Percentiles rank a stretch among this genome's conserved stretches.
Conservation (phyloP, 2,797 vertebrate species). For the Harpagifer antarcticus region DNA sequence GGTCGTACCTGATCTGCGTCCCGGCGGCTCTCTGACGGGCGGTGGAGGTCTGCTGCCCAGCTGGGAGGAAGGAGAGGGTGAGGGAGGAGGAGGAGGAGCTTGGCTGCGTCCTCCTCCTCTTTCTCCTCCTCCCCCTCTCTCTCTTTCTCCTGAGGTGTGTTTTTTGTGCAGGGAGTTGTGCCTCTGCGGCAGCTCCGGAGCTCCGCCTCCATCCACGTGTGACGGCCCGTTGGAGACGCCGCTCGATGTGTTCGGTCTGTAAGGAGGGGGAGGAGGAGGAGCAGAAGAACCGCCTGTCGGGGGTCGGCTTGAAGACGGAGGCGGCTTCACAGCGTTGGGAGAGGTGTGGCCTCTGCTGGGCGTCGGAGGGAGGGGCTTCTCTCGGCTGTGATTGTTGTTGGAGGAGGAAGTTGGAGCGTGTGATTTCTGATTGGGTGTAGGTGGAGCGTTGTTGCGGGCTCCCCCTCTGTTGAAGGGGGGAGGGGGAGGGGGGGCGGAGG, state of each 20-base stretch:
- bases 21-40: slow-evolving; percentile 92
- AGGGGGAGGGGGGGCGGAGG: slow-evolving; percentile 84
- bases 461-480: slow-evolving; percentile 78
- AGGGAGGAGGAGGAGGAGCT: slow-evolving; percentile 88
- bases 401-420: slow-evolving; percentile 51
- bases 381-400: slow-evolving; percentile 85
- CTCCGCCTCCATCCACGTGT: slow-evolving; percentile 78
- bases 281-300: slow-evolving; percentile 80
- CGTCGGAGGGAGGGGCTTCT: slow-evolving; percentile 92
- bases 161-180: slow-evolving; percentile 96
- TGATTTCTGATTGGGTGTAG: slow-evolving; percentile 74
- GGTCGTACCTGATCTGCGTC: slow-evolving; percentile 89
- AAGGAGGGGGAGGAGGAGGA: slow-evolving; percentile 91
- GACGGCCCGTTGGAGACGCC: slow-evolving; percentile 87
- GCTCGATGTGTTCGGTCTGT: slow-evolving; percentile 84
- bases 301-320: slow-evolving; percentile 84
- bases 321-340: slow-evolving; percentile 77
- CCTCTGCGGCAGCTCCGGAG: slow-evolving; percentile 94
- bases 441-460: slow-evolving; percentile 83
- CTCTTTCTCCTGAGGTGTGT: slow-evolving; percentile 67
- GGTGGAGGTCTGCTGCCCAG: slow-evolving; percentile 90
- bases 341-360: slow-evolving; percentile 86
- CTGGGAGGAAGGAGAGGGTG: slow-evolving; percentile 84
- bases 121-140: too few species aligned
- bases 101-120: slow-evolving; percentile 67